Conservation (phyloP, 2,888 invertebrate species). For the Hyalella azteca region DNA sequence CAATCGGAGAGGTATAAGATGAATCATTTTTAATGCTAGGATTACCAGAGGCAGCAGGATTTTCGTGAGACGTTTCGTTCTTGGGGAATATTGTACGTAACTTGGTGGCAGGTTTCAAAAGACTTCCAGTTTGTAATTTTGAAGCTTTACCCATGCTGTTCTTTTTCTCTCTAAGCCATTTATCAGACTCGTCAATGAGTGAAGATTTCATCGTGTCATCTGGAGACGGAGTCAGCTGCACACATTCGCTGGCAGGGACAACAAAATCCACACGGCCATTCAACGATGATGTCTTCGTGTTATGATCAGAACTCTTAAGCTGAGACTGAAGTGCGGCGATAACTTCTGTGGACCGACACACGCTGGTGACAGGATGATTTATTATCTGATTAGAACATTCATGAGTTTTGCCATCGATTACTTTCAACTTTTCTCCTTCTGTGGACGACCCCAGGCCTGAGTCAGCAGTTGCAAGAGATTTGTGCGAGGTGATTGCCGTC, state of each 20-base stretch:
- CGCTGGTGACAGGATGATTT: not conserved
- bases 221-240: constrained; percentile 18
- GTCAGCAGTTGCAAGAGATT: constrained; percentile 47
- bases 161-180: constrained; percentile 28
- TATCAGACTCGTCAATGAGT: constrained; percentile 8
- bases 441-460: constrained; percentile 55
- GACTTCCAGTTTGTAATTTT: constrained; percentile 22
- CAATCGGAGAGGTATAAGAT: not conserved
- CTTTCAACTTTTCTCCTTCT: constrained; percentile 50
- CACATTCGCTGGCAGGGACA: constrained; percentile 7
- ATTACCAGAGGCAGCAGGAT: not conserved
- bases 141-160: constrained; percentile 16
- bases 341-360: not conserved
- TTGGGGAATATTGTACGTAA: not conserved
- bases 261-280: not conserved
- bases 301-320: not conserved
- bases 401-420: constrained; percentile 41
- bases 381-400: constrained; percentile 43
- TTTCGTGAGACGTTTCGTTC: not conserved
- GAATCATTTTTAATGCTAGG: not conserved
- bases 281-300: not conserved
- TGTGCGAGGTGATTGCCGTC: constrained; percentile 43
- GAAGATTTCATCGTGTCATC: not conserved
- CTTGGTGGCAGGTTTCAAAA: not conserved
- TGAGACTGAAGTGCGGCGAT: not conserved